Conservation (phyloP, 2,888 invertebrate genomes). For the Drosophila engyochracea region DNA sequence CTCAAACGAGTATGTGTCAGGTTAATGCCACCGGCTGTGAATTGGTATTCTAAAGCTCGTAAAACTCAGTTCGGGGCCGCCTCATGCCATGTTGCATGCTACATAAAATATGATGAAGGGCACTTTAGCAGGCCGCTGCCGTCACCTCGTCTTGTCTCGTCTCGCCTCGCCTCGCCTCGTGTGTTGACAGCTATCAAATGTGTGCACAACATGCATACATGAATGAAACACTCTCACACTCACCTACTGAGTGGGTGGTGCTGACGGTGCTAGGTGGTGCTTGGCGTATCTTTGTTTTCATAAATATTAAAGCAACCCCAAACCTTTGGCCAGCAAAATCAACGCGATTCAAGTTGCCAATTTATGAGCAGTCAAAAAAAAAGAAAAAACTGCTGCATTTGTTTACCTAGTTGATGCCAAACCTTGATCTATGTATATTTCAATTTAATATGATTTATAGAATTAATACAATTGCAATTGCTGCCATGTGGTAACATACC, state of each 20-base stretch:
- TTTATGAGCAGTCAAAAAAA: constrained; percentile 47
- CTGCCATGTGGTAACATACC: constrained; percentile 29
- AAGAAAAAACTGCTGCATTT: constrained; percentile 47
- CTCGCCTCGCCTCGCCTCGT: constrained; percentile 27
- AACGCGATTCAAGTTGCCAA: constrained; percentile 37
- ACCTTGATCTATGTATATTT: background rate
- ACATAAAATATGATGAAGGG: constrained; percentile 78
- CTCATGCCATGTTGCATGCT: constrained; percentile 44
- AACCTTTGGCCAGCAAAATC: constrained; percentile 48
- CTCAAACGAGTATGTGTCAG: constrained; percentile 38
- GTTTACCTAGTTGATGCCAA: constrained; percentile 42
- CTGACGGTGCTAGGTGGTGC: background rate
- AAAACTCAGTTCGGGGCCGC: constrained; percentile 43
- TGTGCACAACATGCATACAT: constrained; percentile 74
- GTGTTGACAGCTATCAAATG: constrained; percentile 76
- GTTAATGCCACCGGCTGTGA: constrained; percentile 61
- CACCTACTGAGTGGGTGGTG: constrained; percentile 4
- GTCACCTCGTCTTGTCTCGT: constrained; percentile 6
- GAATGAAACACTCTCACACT: constrained; percentile 52
- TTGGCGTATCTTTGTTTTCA: constrained; percentile 59
- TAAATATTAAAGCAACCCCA: constrained; percentile 71
- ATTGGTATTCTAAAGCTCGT: constrained; percentile 70
- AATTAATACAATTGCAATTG: constrained; percentile 47
- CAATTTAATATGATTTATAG: constrained; percentile 48
- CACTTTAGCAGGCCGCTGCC: constrained; percentile 63